Base-by-base conservation (phyloP, 2,797 vertebrate genomes). In the Amazona ochrocephala region DNA sequence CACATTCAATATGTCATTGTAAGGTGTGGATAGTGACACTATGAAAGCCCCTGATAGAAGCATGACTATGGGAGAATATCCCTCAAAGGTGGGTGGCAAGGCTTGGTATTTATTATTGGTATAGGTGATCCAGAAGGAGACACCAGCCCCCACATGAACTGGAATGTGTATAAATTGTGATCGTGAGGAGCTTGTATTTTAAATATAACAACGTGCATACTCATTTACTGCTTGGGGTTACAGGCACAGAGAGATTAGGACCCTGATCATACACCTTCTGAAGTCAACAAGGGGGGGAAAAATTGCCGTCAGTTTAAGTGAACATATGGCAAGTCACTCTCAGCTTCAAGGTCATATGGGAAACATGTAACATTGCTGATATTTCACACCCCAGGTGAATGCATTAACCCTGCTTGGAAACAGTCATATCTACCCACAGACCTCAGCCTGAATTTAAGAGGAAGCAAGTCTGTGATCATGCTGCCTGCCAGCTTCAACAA, bases 371-470 rank as follows among this genome's bases (percentile, higher is more conserved):
- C 75, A 60, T 24, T 0, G 4, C 79, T 94, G 93, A 54, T 93
- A 92, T 85, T 93, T 95, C 95, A 95, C 84, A 94, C 90, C 50
- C 61, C 78, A 85, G 92, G 84, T 94, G 94, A 95, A 83, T 80
- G 78, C 53, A 90, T 90, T 93, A 93, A 72, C 86, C 92, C 89
- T 91, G 66, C 88, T 50, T 56, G 50, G 62, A 93, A 95, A 58
- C 75, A 77, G 84, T 11, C 44, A 0, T 26, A 74, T 62, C 92
- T 87, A 18, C 61, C 89, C 90, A 74, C 81, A 72, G 42, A 48
- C 39, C 78, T 83, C 87, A 87, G 47, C 53, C 92, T 74, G 89
- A 76, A 86, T 48, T 65, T 11, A 39, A 45, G 78, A 77, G 61
- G 88, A 56, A 71, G 61, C 65, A 71, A 84, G 74, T 23, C 81